These are phyloP conservation scores for Scotopteryx bipunctaria DNA, from an alignment of 2,888 invertebrate genomes.

Conservation along the genomic window DNA sequence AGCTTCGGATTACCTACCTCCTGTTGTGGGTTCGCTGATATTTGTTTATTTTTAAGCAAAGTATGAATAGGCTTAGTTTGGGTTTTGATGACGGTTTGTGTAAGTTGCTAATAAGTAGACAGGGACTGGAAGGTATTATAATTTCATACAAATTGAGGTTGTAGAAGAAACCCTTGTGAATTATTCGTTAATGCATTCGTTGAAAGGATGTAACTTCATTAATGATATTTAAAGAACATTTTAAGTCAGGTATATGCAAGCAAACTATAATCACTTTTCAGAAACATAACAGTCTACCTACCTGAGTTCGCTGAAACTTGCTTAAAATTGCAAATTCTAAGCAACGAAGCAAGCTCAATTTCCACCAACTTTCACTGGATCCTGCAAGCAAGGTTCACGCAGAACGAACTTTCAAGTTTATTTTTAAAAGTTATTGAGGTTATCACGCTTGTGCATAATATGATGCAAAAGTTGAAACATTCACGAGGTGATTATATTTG, in stretches of 20 bases:
- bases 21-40: slow-evolving; percentile 23
- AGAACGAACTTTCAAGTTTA: slow-evolving; percentile 3
- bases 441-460: background rate
- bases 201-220: too few relatives aligned
- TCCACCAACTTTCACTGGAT: background rate
- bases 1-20: slow-evolving; percentile 39
- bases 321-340: slow-evolving; percentile 7
- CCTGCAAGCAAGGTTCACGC: background rate
- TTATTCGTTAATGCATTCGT: too few relatives aligned
- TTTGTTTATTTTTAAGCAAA: background rate
- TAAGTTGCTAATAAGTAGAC: too few relatives aligned
- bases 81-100: background rate
- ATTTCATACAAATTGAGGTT: too few relatives aligned
- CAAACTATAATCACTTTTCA: too few relatives aligned
- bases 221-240: too few relatives aligned
- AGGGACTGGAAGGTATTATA: too few relatives aligned
- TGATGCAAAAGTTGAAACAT: too few relatives aligned
- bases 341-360: slow-evolving; percentile 6
- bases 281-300: too few relatives aligned
- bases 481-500: too few relatives aligned
- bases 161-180: too few relatives aligned
- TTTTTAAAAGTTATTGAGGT: slow-evolving; percentile 10
- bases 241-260: too few relatives aligned
- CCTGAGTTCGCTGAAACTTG: background rate
- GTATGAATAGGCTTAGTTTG: background rate